Base-by-base conservation (phyloP, 2,113 vertebrate species). In the Leptocoma aspasia region DNA sequence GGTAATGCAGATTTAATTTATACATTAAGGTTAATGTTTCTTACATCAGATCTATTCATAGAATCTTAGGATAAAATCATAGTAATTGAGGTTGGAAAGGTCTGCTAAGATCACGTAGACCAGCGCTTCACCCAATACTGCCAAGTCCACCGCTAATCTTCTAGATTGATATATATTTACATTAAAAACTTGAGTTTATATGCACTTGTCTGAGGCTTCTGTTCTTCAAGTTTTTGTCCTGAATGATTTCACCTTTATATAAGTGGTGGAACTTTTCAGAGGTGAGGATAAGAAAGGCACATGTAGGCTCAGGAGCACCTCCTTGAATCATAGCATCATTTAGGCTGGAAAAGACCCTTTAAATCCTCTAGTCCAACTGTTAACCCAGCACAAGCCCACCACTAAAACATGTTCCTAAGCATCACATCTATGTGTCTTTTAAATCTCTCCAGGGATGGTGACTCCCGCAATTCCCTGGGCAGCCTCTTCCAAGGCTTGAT, bases 81-180 rank as follows among this genome's bases (percentile, higher is more conserved):
- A 72, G 17, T 41, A 37, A 76, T 56, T 42, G 31, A 47, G 14
- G 30, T 19, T 76, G n/a, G 21, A 82, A 69, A 61, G 26, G 17
- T 69, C 21, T 0, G 0, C 47, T 42, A 54, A 41, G 21, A 53
- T 22, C 20, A 42, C 1, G 1, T 1, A 72, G 59, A 28, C 5
- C 22, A 59, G 23, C 2, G 1, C 5, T 42, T 65, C 75, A 60
- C 6, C 9, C 17, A 82, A 30, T 31, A 69, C 10, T 47, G 26
- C 12, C 31, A 82, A 82, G 70, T 33, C 54, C 15, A 54, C 30
- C 41, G 49, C 10, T 42, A 69, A 47, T 63, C 41, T 30, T 76
- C 41, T 16, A 69, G 15, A 13, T 0, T 47, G 28, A 60, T 49
- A 64, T 8, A 35, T 15, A 68, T 5, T 27, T 26, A 39, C 7